Percentiles rank a stretch among this genome's conserved stretches.
Evolutionary conservation across 2,113 vertebrate species (phyloP).

Genomic region (Periophthalmodon schlosseri): DNA sequence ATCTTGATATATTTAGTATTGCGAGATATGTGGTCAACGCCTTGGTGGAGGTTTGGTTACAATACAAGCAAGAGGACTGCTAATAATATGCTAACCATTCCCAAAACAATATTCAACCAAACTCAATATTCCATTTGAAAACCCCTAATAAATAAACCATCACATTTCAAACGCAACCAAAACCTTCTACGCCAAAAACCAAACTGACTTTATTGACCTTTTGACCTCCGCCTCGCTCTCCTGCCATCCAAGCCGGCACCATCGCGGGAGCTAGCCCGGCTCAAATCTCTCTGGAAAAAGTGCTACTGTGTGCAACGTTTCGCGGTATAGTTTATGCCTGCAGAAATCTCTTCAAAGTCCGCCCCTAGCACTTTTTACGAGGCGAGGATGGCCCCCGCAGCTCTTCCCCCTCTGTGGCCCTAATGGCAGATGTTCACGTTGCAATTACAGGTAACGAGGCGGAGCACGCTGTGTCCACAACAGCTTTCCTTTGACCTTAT

Average conservation of each 20-base stretch:
- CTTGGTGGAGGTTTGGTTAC: background rate
- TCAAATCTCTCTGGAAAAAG: background rate
- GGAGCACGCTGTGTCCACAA: constrained; percentile 29
- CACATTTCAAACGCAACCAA: background rate
- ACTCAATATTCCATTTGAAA: background rate
- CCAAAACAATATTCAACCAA: background rate
- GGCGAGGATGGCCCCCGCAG: constrained; percentile 21
- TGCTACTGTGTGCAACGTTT: constrained; percentile 1
- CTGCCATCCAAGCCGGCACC: background rate
- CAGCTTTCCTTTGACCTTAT: constrained; percentile 33
- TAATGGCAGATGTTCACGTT: constrained; percentile 14
- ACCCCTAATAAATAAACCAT: background rate
- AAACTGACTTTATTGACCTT: background rate
- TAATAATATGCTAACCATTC: background rate
- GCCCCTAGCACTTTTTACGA: constrained; percentile 7
- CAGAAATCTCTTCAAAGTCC: background rate
- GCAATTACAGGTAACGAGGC: constrained; percentile 30
- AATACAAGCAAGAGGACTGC: too few species aligned
- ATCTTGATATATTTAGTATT: background rate
- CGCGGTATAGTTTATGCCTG: background rate
- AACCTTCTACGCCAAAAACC: background rate
- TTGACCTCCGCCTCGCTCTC: background rate
- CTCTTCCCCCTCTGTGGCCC: constrained; percentile 2
- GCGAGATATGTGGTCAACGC: background rate
- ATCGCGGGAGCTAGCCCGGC: background rate